These are phyloP conservation scores for Otolemur crassicaudatus DNA, from an alignment of 2,797 vertebrate species.

Conservation along the genomic window DNA sequence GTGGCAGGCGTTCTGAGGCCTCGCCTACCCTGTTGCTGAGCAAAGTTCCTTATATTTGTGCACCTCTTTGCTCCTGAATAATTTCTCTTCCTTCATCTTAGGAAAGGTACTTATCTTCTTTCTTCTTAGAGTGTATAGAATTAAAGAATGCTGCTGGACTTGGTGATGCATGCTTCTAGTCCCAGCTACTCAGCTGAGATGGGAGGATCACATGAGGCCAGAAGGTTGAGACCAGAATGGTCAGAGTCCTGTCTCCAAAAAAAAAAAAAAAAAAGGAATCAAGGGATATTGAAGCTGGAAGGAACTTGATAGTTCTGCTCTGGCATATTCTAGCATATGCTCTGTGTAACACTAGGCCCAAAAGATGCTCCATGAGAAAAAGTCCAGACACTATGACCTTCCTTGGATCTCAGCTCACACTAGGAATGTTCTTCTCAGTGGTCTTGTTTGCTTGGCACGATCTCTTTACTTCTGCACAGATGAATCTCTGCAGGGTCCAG, in stretches of 20 bases:
- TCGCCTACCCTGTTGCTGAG: background rate
- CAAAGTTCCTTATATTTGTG: background rate
- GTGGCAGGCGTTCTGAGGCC: background rate
- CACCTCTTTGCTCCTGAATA: background rate
- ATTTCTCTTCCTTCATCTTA: background rate
- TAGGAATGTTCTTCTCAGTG: background rate
- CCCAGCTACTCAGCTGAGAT: too few relatives aligned
- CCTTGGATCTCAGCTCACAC: background rate
- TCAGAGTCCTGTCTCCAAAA: too few relatives aligned
- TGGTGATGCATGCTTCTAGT: too few relatives aligned
- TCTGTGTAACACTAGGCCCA: background rate
- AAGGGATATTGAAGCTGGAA: background rate
- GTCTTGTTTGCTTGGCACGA: background rate
- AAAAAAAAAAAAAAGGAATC: background rate
- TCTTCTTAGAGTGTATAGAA: background rate
- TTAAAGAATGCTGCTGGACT: background rate
- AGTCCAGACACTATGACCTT: background rate
- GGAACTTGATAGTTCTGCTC: background rate
- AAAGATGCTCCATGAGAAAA: background rate
- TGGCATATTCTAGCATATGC: background rate
- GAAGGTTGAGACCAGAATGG: too few relatives aligned
- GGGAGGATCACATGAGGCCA: too few relatives aligned
- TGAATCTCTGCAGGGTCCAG: background rate
- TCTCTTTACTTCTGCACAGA: background rate
- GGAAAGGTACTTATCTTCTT: background rate